A percentile compares a stretch with the other conserved stretches of the same genome.
Conservation (phyloP, 1,140 invertebrate genomes). For the Nasonia giraulti region DNA sequence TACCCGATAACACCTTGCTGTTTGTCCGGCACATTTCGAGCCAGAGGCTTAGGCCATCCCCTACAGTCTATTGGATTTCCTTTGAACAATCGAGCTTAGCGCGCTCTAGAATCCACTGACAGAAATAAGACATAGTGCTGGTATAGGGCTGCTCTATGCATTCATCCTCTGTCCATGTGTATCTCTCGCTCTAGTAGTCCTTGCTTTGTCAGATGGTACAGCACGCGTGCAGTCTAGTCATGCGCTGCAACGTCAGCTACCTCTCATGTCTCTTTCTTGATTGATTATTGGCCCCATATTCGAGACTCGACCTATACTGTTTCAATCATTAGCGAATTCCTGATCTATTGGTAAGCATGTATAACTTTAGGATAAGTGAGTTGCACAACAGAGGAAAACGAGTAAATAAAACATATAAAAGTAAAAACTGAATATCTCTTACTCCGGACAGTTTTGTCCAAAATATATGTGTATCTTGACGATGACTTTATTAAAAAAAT, state of each 20-base stretch:
- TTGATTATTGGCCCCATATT: neutral
- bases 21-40: neutral
- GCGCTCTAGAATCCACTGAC: neutral
- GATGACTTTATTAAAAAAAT: too few species aligned
- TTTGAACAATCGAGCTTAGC: neutral
- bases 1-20: neutral
- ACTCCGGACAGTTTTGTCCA: too few species aligned
- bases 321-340: neutral
- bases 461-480: too few species aligned
- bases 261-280: neutral
- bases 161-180: too few species aligned
- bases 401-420: too few species aligned
- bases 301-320: neutral
- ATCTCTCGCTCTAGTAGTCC: too few species aligned
- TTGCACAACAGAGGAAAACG: too few species aligned
- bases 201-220: too few species aligned
- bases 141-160: neutral
- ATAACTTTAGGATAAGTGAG: too few species aligned
- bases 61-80: neutral
- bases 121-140: neutral
- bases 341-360: too few species aligned
- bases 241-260: neutral
- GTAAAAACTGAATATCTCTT: too few species aligned
- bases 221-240: neutral
- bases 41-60: neutral